These are phyloP conservation scores for Halcyon smyrnensis DNA, from an alignment of 2,797 vertebrate species.

Conservation along the genomic window DNA sequence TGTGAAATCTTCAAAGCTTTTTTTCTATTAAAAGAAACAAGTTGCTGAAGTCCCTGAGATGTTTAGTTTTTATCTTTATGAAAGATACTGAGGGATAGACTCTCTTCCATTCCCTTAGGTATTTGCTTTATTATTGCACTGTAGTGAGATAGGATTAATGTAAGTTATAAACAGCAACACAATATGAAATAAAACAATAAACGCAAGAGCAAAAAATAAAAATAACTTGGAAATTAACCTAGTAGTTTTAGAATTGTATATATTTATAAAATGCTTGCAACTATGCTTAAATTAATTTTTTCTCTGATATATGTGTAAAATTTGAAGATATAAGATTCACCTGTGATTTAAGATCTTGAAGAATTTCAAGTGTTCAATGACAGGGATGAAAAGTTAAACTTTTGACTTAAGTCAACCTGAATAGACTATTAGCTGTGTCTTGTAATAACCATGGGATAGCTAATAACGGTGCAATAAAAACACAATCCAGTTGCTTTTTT, in stretches of 20 bases:
- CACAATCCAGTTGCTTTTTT: neutral
- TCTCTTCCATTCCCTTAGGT: neutral
- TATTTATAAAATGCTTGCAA: neutral
- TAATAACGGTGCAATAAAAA: neutral
- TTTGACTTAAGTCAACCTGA: neutral
- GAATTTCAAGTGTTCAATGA: neutral
- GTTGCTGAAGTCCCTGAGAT: neutral
- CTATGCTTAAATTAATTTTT: neutral
- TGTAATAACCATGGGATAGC: neutral
- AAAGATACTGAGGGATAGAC: neutral
- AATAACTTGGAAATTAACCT: neutral
- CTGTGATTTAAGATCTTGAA: neutral
- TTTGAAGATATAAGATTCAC: neutral
- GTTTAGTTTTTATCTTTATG: neutral
- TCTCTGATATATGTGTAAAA: neutral
- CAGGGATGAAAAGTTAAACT: neutral
- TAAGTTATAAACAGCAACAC: slow-evolving; percentile 6
- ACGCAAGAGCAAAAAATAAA: neutral
- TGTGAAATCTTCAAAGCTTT: neutral
- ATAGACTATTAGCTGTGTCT: neutral
- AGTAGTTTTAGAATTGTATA: neutral
- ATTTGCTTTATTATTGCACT: slow-evolving; percentile 3
- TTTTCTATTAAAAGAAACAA: neutral
- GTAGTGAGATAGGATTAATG: neutral
- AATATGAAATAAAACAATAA: slow-evolving; percentile 28